Evolutionary conservation across 2,113 vertebrate genomes (phyloP), one percentile per base, ranked within the genome.

Genomic region (Menidia beryllina): DNA sequence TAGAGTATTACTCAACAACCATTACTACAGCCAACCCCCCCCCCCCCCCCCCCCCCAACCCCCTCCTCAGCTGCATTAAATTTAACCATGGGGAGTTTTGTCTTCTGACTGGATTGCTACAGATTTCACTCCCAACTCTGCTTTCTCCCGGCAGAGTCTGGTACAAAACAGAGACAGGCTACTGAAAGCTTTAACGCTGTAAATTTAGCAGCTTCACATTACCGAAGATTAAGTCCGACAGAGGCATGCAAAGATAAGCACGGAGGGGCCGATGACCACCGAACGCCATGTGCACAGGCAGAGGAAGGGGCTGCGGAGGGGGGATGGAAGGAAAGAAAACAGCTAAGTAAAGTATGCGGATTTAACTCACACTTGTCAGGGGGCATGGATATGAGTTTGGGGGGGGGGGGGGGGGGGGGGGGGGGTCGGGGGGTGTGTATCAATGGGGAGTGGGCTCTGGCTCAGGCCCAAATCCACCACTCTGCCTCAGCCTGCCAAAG

Each of bases 401-500:
- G 69, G 77, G 68, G 57, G 50, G 73, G 52, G 86, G 75, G 82
- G n/a, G 66, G 68, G 72, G 39, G 69, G 77, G 68, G 57, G 50
- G 73, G 52, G 86, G 75, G 82, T 88, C 50, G 68, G 82, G 83
- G 85, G 82, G 74, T 74, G 77, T 82, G 79, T 86, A 82, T 86
- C 70, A 84, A 77, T 79, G 81, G 74, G 86, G 73, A 47, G n/a
- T 23, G 30, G 52, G 54, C 52, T 66, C 75, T 91, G 89, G 86
- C 81, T 6, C 12, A 3, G 36, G 58, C 45, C 82, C 83, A 85
- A 77, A 76, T 54, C 61, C 51, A 78, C 75, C 58, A 71, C 81
- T 82, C 61, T 89, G 81, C 72, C 74, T 84, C 71, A 65, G 87
- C 76, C 79, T 91, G 87, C 86, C 84, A 88, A 70, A 75, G 72